Base-by-base conservation (phyloP, 2,113 vertebrate species). In the Phalacrocorax brasilianus region DNA sequence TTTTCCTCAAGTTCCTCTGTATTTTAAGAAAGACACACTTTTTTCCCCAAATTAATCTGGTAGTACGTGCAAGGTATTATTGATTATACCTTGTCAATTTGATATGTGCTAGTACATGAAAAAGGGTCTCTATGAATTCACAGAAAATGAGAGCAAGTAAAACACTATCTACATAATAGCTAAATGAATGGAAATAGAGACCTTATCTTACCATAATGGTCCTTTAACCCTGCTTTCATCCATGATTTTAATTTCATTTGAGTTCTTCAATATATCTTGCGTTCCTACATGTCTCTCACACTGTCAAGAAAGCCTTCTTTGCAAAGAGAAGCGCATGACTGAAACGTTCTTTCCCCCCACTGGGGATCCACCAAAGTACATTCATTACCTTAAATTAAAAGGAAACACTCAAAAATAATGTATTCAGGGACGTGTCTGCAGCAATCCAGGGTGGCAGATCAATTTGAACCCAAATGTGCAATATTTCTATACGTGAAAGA, bases 371-470 rank as follows among this genome's bases (percentile, higher is more conserved):
- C 52, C 52, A 86, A 89, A 94, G 83, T 66, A 91, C 18, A 79
- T 79, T 82, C 73, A 67, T 88, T 87, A 85, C 56, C 38, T 84
- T 59, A 79, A 94, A 88, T 83, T 92, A 88, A 90, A 93, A 86
- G 38, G 42, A 92, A 94, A 80, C 33, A 59, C 71, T 88, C 75
- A 79, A 40, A 81, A 86, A 30, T 50, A 71, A 76, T 26, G 19
- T 67, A 49, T 77, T 44, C 72, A n/a, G 38, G 20, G 40, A 40
- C 3, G 6, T 33, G 18, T 56, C 78, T 96, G 65, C 73, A 86
- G 72, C 85, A 91, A 14, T 70, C 23, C 63, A 88, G 68, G 68
- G 27, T 40, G 59, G 72, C n/a, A 91, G 72, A 71, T 65, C 12
- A 0, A 63, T 85, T 88, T 77, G 68, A 63, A 56, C 63, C 28